Base-by-base conservation (phyloP, 2,888 invertebrate species). In the Drosophila percnosoma region DNA sequence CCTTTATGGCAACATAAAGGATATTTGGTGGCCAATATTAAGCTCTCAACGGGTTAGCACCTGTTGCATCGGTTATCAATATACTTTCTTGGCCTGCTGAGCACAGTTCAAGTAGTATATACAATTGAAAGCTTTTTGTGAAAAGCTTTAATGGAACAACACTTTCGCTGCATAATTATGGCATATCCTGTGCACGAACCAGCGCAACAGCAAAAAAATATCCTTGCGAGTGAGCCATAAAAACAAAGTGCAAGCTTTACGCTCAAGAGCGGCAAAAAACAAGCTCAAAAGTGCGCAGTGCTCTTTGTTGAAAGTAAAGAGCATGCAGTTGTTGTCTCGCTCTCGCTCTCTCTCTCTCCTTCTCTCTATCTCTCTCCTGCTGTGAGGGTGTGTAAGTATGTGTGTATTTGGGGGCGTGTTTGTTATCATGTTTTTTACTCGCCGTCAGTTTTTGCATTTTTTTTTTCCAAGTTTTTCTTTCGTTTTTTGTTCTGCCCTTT, bases 111-210 rank as follows among this genome's bases (percentile, higher is more conserved):
- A 15, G 29, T 34, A 24, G 15, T 24, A 15, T 34, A 68, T 57
- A 62, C 67, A 31, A 57, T 36, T 21, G 5, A 6, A 40, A 78
- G 77, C 79, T 68, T 78, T 78, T 57, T 15, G 31, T 2, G 21
- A 45, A 75, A 70, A 75, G 82, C 80, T 82, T 67, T 31, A 34
- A 59, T 42, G 54, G 54, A 8, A 18, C 33, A 48, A 18, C 29
- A 75, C 54, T 75, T 79, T 79, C 51, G 75, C 59, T 63, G 52
- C 55, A 67, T 65, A 74, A 83, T 83, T 84, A 86, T 83, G 61
- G 89, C 72, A 74, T 73, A 89, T 85, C 85, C 85, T 85, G 89
- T 87, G 62, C 85, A 80, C 89, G 53, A 85, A 85, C 85, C 85
- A 57, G 24, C 21, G 21, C 24, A 18, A 15, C 45, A 7, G 29